Percentiles rank a stretch among this genome's conserved stretches.
phyloP scores from a whole-genome alignment of 2,888 invertebrate genomes.

The Ectropis crepuscularia region DNA sequence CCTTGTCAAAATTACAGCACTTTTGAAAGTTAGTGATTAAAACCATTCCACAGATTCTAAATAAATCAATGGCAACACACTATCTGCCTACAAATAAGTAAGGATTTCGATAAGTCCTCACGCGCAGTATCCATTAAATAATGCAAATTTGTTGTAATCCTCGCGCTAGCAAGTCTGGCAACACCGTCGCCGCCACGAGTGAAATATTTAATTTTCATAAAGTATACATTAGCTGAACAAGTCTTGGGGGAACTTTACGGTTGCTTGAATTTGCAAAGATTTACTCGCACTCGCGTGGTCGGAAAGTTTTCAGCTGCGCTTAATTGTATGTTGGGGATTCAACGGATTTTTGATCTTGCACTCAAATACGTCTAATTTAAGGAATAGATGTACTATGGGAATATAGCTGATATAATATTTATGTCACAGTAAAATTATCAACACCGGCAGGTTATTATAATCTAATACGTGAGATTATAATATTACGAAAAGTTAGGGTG shows the following conservation, averaged over 20 bases:
- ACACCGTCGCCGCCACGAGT: slow-evolving; percentile 58
- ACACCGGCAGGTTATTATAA: too few species aligned
- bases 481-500: too few species aligned
- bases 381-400: too few species aligned
- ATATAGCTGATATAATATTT: too few species aligned
- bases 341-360: too few species aligned
- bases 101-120: slow-evolving; percentile 72
- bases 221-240: slow-evolving; percentile 77
- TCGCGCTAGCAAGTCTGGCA: slow-evolving; percentile 58
- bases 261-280: slow-evolving; percentile 27
- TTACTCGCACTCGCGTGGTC: slow-evolving; percentile 24
- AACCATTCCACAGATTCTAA: not conserved
- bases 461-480: too few species aligned
- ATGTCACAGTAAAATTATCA: too few species aligned
- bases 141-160: slow-evolving; percentile 85
- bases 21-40: not conserved
- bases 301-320: slow-evolving; percentile 22
- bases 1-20: too few species aligned
- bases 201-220: slow-evolving; percentile 85
- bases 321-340: not conserved
- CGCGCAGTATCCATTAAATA: slow-evolving; percentile 81
- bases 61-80: slow-evolving; percentile 63
- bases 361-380: too few species aligned
- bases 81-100: slow-evolving; percentile 48
- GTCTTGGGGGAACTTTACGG: slow-evolving; percentile 49